phyloP scores from a whole-genome alignment of 1,140 invertebrate species.

The Drosophila virilis region DNA sequence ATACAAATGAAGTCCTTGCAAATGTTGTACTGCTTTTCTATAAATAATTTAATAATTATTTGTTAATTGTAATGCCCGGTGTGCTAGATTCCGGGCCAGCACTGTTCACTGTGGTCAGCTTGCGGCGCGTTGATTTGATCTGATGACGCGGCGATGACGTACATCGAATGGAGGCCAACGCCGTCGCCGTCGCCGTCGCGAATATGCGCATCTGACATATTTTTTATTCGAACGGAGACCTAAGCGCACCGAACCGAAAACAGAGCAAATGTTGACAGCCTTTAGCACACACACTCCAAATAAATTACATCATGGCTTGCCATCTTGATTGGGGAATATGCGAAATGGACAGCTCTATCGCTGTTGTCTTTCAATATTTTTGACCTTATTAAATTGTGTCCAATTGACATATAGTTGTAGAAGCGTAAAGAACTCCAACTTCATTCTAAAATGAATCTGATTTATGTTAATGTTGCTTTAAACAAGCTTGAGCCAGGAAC shows the following conservation, averaged over 20 bases:
- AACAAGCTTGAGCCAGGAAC: neutral
- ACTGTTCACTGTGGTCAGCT: constrained; percentile 38
- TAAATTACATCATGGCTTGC: neutral
- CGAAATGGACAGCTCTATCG: neutral
- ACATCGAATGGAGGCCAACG: constrained; percentile 39
- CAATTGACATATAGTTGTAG: too few species aligned
- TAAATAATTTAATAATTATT: too few species aligned
- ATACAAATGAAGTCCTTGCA: too few species aligned
- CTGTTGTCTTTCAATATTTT: too few species aligned
- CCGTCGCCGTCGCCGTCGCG: constrained; percentile 36
- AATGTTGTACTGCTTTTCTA: too few species aligned
- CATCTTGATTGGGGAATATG: neutral
- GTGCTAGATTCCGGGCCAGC: neutral
- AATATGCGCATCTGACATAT: constrained; percentile 55
- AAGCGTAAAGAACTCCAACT: too few species aligned
- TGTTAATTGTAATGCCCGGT: neutral
- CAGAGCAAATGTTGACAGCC: constrained; percentile 35
- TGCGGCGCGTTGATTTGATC: constrained; percentile 40
- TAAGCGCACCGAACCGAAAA: neutral
- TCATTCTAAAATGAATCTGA: too few species aligned
- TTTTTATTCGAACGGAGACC: constrained; percentile 26
- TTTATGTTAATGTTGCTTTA: neutral
- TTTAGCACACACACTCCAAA: constrained; percentile 31
- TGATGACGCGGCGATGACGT: constrained; percentile 38
- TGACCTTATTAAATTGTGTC: too few species aligned